Evolutionary conservation across 2,888 invertebrate genomes (phyloP).

Genomic region (Andrena hattorfiana): DNA sequence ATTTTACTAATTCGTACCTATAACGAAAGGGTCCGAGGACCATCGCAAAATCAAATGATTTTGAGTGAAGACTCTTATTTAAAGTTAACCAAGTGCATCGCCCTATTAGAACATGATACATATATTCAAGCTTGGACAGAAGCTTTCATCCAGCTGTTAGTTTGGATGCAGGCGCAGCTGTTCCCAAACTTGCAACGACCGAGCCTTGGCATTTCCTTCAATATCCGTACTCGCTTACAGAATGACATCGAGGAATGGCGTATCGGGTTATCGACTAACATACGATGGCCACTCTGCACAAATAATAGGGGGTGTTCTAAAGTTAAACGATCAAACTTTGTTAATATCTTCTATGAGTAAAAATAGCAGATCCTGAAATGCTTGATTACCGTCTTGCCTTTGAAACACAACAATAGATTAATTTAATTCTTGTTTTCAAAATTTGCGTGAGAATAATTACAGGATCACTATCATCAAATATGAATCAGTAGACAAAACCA

Average conservation of each 20-base stretch:
- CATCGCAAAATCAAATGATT: not conserved
- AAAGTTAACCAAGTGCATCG: conserved; percentile 13
- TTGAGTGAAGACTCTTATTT: not conserved
- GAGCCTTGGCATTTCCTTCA: conserved; percentile 48
- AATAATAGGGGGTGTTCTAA: conserved; percentile 1
- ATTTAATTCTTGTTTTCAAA: too few relatives aligned
- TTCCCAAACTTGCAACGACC: conserved; percentile 57
- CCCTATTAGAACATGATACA: conserved; percentile 23
- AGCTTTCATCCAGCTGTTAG: conserved; percentile 60
- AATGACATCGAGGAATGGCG: conserved; percentile 41
- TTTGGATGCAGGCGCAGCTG: conserved; percentile 59
- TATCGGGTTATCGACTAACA: conserved; percentile 47
- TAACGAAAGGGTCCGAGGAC: not conserved
- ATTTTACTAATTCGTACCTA: not conserved
- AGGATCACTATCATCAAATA: too few relatives aligned
- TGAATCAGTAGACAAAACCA: too few relatives aligned
- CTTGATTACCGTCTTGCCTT: too few relatives aligned
- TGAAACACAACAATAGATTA: too few relatives aligned
- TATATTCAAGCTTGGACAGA: conserved; percentile 30
- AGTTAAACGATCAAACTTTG: too few relatives aligned
- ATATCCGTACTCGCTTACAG: conserved; percentile 34
- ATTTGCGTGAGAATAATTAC: too few relatives aligned
- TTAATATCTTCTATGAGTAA: not conserved
- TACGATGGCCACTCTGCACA: conserved; percentile 8
- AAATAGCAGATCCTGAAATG: not conserved